Conservation (phyloP, 1,140 invertebrate genomes). For the Oppia nitens region DNA sequence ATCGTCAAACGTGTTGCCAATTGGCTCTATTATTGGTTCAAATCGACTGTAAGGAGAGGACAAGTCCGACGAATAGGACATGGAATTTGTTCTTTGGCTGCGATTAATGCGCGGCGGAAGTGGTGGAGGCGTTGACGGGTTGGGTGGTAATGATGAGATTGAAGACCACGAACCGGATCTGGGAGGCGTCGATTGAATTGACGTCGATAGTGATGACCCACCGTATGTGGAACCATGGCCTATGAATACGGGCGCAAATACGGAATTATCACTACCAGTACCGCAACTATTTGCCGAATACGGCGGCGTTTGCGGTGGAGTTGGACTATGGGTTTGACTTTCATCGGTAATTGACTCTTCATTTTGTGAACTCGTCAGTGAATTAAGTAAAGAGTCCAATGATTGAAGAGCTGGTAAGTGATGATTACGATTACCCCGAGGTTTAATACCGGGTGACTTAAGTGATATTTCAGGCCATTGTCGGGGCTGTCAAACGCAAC, state of each 20-base stretch:
- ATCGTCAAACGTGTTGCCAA: constrained; percentile 32
- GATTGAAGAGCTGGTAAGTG: constrained; percentile 30
- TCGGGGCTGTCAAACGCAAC: constrained; percentile 43
- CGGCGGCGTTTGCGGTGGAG: constrained; percentile 26
- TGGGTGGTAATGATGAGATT: constrained; percentile 29
- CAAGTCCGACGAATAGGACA: constrained; percentile 26
- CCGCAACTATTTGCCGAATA: constrained; percentile 16
- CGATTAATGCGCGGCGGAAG: constrained; percentile 14
- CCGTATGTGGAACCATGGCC: constrained; percentile 18
- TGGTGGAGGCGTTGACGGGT: constrained; percentile 12
- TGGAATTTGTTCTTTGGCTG: constrained; percentile 7
- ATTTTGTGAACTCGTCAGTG: constrained; percentile 21
- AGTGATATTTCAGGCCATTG: constrained; percentile 68
- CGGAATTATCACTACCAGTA: constrained; percentile 27
- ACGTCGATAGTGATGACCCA: constrained; percentile 28
- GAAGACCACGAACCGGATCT: constrained; percentile 40
- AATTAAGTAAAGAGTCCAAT: constrained; percentile 27
- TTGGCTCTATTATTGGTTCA: background rate
- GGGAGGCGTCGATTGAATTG: constrained; percentile 32
- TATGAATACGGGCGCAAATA: constrained; percentile 35
- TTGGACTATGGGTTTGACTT: constrained; percentile 23
- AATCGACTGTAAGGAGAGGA: background rate
- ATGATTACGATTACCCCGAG: constrained; percentile 35
- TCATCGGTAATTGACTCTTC: constrained; percentile 19
- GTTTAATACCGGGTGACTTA: constrained; percentile 79